Conservation (phyloP, 2,797 vertebrate species). For the Gymnothorax javanicus region DNA sequence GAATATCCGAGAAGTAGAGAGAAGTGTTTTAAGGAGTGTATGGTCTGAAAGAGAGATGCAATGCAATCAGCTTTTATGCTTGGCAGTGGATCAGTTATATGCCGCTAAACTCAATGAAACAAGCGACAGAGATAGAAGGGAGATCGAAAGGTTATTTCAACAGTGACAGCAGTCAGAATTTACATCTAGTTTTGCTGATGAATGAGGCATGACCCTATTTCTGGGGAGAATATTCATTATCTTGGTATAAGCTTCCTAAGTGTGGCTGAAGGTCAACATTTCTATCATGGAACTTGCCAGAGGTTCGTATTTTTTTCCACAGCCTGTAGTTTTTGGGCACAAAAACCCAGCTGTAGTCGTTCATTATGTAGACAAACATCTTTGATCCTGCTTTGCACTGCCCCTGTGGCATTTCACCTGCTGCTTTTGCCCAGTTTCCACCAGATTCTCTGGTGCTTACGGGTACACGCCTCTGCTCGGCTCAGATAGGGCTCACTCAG, state of each 20-base stretch:
- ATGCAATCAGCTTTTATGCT: neutral
- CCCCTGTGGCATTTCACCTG: neutral
- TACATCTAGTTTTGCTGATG: neutral
- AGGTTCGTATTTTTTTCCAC: neutral
- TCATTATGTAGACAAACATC: neutral
- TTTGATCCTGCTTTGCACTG: neutral
- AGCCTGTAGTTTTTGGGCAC: neutral
- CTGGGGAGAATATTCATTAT: neutral
- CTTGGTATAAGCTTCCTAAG: neutral
- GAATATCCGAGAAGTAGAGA: neutral
- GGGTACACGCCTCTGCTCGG: neutral
- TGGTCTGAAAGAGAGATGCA: neutral
- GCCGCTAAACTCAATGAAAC: neutral
- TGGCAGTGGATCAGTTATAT: conserved; percentile 10
- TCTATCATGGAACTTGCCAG: neutral
- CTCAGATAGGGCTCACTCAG: neutral
- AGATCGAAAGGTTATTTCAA: conserved; percentile 1
- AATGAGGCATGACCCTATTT: neutral
- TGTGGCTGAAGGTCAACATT: neutral
- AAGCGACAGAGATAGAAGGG: neutral
- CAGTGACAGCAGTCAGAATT: conserved; percentile 2
- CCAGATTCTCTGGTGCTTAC: neutral
- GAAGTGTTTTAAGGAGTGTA: neutral
- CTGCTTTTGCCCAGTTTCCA: neutral
- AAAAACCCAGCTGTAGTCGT: neutral